Evolutionary conservation across 2,797 vertebrate species (phyloP).

Genomic region (Fistularia tabacaria): DNA sequence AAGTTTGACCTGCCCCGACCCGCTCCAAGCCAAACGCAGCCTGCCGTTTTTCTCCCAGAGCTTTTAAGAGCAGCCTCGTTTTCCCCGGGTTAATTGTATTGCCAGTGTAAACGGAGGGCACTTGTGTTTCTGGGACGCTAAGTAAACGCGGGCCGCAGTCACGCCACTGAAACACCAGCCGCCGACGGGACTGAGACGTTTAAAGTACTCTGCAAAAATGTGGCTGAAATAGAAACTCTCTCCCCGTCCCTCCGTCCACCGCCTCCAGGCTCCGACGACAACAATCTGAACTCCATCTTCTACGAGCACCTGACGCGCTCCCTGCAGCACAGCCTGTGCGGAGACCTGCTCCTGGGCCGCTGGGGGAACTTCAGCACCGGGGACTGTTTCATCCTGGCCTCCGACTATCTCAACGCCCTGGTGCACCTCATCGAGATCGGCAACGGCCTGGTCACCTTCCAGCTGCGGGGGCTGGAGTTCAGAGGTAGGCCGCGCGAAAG

Average conservation of each 20-base stretch:
- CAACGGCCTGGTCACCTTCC: conserved; percentile 95
- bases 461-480: conserved; percentile 96
- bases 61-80: neutral
- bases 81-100: neutral
- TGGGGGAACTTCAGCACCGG: conserved; percentile 96
- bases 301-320: conserved; percentile 97
- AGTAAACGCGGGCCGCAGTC: no score
- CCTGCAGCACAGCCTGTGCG: conserved; percentile 94
- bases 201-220: no score
- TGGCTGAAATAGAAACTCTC: no score
- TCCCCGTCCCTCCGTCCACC: no score
- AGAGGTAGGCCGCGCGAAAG: no score
- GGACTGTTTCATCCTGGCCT: conserved; percentile 98
- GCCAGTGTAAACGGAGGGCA: neutral
- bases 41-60: neutral
- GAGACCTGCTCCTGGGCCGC: conserved; percentile 90
- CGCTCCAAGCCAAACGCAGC: no score
- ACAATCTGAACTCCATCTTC: conserved; percentile 98
- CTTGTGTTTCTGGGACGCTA: no score
- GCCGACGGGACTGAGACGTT: no score
- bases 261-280: conserved; percentile 89
- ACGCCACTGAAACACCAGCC: no score
- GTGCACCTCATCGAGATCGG: conserved; percentile 97
- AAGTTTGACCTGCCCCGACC: no score
- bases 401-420: conserved; percentile 97